phyloP scores from a whole-genome alignment of 2,797 vertebrate species.

The Loriculus beryllinus region DNA sequence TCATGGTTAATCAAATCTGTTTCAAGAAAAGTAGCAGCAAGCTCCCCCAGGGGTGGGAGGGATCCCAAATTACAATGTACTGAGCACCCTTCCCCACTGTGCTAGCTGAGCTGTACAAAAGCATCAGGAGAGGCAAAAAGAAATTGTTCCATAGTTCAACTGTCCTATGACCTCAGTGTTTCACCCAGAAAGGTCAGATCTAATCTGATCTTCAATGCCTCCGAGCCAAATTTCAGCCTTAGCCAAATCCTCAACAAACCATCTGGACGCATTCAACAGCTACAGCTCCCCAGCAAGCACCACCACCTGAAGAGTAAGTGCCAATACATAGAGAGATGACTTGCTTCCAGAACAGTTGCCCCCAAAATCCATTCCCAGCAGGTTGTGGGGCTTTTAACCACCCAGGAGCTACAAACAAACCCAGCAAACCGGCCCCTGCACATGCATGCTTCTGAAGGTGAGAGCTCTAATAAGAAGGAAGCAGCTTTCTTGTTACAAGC shows the following conservation, averaged over 20 bases:
- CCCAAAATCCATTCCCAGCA: not conserved
- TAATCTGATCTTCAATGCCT: slow-evolving; percentile 30
- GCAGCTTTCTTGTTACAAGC: not conserved
- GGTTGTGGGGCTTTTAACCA: not conserved
- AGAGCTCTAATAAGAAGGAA: not conserved
- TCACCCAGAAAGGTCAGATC: slow-evolving; percentile 29
- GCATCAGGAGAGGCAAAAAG: not conserved
- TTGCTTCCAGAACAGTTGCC: not conserved
- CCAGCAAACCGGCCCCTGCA: not conserved
- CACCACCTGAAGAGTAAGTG: not conserved
- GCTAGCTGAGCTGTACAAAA: not conserved
- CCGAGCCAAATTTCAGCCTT: slow-evolving; percentile 5
- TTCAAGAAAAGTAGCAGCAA: not conserved
- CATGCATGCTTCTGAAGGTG: not conserved
- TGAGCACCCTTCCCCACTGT: not conserved
- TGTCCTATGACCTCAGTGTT: not conserved
- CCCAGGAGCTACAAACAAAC: not conserved
- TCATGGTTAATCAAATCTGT: not conserved
- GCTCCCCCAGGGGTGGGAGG: not conserved
- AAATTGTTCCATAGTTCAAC: not conserved
- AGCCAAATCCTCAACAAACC: not conserved
- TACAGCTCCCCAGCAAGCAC: not conserved
- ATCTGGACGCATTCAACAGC: not conserved
- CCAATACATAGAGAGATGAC: no score
- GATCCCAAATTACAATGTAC: not conserved